Conservation (phyloP, 2,113 vertebrate genomes). For the Danio rerio region DNA sequence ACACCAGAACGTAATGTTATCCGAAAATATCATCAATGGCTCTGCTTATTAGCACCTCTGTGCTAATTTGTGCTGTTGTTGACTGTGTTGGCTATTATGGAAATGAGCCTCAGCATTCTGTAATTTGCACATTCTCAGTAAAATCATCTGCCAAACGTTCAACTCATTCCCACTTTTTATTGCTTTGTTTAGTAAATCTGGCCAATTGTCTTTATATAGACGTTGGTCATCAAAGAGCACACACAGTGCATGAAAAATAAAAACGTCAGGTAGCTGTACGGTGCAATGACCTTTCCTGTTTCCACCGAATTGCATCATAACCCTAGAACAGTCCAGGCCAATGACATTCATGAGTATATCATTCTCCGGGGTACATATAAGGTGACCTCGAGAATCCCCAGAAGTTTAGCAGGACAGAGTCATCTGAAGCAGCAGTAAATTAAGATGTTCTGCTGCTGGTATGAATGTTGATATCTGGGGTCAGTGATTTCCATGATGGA, state of each 20-base stretch:
- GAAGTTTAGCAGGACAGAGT: constrained; percentile 9
- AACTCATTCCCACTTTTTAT: background rate
- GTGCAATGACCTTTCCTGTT: constrained; percentile 24
- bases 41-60: no score
- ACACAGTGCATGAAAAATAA: background rate
- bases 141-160: background rate
- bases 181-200: no score
- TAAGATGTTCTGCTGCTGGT: constrained; percentile 54
- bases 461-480: constrained; percentile 46
- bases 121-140: no score
- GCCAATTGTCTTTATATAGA: background rate
- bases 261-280: background rate
- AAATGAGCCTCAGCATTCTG: no score
- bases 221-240: background rate
- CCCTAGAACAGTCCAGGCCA: constrained; percentile 20
- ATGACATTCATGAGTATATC: constrained; percentile 34
- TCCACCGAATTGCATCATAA: constrained; percentile 12
- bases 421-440: constrained; percentile 51
- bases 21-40: no score
- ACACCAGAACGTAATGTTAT: no score
- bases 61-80: no score
- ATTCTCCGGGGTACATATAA: constrained; percentile 14
- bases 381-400: constrained; percentile 46
- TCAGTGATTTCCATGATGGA: constrained; percentile 55
- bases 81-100: no score